These are phyloP conservation scores for Sternarchorhynchus goeldii DNA, from an alignment of 2,797 vertebrate species.

Conservation along the genomic window DNA sequence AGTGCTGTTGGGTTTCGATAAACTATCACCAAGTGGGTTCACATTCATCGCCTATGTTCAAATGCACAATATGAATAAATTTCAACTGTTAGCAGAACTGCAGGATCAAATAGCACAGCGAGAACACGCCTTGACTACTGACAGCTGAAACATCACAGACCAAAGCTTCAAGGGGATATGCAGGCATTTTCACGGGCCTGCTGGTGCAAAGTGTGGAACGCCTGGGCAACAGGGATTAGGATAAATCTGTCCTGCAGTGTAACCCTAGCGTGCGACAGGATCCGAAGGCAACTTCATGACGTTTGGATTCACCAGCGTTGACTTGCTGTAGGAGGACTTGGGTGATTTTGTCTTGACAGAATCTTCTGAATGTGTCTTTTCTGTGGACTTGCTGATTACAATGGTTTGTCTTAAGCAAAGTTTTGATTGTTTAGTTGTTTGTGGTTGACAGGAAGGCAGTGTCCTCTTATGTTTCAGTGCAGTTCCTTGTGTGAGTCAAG, in stretches of 20 bases:
- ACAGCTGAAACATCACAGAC: constrained; percentile 21
- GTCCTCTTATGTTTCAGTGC: too few species aligned
- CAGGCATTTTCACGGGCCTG: constrained; percentile 17
- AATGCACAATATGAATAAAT: neutral
- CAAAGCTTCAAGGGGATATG: constrained; percentile 8
- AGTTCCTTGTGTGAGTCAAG: too few species aligned
- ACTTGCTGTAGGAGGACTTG: neutral
- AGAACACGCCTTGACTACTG: constrained; percentile 11
- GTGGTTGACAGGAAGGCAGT: too few species aligned
- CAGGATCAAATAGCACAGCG: constrained; percentile 23
- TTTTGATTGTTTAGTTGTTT: too few species aligned
- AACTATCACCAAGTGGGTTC: neutral
- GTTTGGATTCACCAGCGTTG: neutral
- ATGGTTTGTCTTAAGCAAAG: too few species aligned
- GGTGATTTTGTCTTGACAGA: neutral
- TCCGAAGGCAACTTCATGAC: constrained; percentile 12
- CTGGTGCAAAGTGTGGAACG: neutral
- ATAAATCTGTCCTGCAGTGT: constrained; percentile 35
- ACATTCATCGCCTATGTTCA: neutral
- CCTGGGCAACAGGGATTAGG: constrained; percentile 45
- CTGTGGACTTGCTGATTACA: neutral
- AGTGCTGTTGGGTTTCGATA: neutral
- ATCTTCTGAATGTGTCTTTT: neutral
- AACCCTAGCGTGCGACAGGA: constrained; percentile 17
- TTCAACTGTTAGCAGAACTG: constrained; percentile 28